Base-by-base conservation (phyloP, 2,797 vertebrate genomes). In the Oreonectes daqikongensis region DNA sequence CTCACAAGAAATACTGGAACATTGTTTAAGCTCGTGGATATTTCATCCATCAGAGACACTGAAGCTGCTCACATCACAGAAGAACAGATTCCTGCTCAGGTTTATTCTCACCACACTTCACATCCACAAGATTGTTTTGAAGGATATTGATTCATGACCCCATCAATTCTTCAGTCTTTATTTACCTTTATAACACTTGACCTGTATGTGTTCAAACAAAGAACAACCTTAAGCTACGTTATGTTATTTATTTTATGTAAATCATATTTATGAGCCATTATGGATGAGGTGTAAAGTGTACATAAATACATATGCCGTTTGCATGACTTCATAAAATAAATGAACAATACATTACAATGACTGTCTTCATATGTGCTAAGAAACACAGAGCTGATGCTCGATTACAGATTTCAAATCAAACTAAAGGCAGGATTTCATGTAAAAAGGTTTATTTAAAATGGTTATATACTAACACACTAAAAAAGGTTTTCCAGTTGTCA, bases 201-300 rank as follows among this genome's bases (percentile, higher is more conserved):
- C 83, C n/a, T n/a, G n/a, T n/a, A n/a, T n/a, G n/a, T n/a, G n/a
- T n/a, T n/a, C n/a, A n/a, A n/a, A n/a, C n/a, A n/a, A n/a, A n/a
- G n/a, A n/a, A n/a, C 64, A 71, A 83, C 80, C 79, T 87, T 81
- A 85, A 85, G 82, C 83, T 90, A 84, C 78, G 87, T 87, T 87
- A 90, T 2, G 57, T 91, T 83, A 85, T 60, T 84, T 93, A 90
- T 94, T 91, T 93, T 84, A 86, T 91, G 88, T 90, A 86, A 90
- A 90, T 63, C 88, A 87, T 88, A 92, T 94, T 91, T 93, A 92
- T 91, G 89, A 90, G 86, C 91, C 86, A 84, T 90, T 82, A 55
- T 79, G 71, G 78, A 86, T 88, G 90, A 88, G 90, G 88, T 89
- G 84, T 89, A 86, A 88, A 86, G 86, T 90, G 85, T 91, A 89